Evolutionary conservation across 2,113 vertebrate species (phyloP), one percentile per base, ranked within the genome.

Genomic region (Varanus komodoensis): DNA sequence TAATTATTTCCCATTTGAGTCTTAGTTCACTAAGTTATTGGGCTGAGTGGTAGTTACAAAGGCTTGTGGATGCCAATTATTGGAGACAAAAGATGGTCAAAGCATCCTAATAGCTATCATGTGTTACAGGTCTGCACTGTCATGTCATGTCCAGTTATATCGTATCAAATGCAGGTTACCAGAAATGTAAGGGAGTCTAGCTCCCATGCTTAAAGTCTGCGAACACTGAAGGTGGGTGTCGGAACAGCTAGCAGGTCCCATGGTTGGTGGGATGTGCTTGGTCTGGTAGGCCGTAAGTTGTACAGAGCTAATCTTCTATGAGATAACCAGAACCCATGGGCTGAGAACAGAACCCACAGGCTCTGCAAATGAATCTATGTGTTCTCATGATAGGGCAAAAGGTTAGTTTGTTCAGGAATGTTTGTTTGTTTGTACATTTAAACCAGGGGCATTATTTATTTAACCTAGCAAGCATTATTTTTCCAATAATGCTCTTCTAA

Each of bases 1-100:
- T 64, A 86, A 34, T 78, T 89, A 48, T 7, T 0, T 9, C 6
- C 34, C 44, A 8, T 0, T 0, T 78, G 73, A 68, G 19, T 84
- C 44, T 83, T 44, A 23, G 15, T 54, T 90, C 44, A 9, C 14
- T 32, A 74, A 3, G 17, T 15, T 34, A 44, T 44, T 74, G 25
- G 68, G 12, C 19, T 82, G 48, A 61, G 8, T 5, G 32, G 52
- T 15, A 34, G 5, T 71, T 1, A 4, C 89, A 2, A 6, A 78
- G 17, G 80, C 6, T 12, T 1, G 44, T 0, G 0, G 69, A 1
- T 11, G 3, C 69, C n/a, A 48, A 74, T 50, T 4, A 50, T 9
- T 48, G 44, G 32, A 84, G 74, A 48, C 11, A 78, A 84, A 50
- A 84, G 8, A 8, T 15, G 3, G 21, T 19, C 8, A 61, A 1